Evolutionary conservation across 2,888 invertebrate genomes (phyloP).

Genomic region (Parthenolecanium corni): DNA sequence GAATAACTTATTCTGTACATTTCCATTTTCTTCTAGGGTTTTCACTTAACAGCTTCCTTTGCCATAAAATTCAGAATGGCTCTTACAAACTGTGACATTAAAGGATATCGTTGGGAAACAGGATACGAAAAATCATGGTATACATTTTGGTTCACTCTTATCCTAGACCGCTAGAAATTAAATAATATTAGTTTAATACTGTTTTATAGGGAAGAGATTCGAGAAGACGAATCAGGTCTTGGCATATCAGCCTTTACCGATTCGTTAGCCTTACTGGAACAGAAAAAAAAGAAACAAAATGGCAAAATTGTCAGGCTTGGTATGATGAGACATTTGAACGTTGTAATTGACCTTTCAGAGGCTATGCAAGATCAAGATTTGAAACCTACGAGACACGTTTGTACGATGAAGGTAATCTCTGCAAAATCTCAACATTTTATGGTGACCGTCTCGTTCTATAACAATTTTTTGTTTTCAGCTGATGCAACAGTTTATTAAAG

Average conservation of each 20-base stretch:
- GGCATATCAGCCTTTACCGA: slow-evolving; percentile 7
- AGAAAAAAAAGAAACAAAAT: slow-evolving; percentile 3
- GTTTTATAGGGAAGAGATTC: slow-evolving; percentile 72
- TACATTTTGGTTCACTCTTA: slow-evolving; percentile 32
- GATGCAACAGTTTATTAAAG: slow-evolving; percentile 84
- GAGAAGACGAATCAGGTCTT: slow-evolving; percentile 83
- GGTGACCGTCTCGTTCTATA: too few relatives aligned
- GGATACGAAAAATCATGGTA: slow-evolving; percentile 92
- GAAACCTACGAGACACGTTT: slow-evolving; percentile 80
- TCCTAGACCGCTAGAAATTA: neutral
- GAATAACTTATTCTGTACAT: too few relatives aligned
- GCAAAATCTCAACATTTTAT: too few relatives aligned
- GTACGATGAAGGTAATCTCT: slow-evolving; percentile 63
- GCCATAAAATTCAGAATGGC: too few relatives aligned
- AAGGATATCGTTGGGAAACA: slow-evolving; percentile 89
- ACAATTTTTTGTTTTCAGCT: slow-evolving; percentile 51
- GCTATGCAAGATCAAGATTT: slow-evolving; percentile 91
- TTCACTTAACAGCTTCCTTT: too few relatives aligned
- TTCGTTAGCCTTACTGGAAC: slow-evolving; percentile 1
- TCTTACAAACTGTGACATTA: slow-evolving; percentile 47
- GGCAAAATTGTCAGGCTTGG: slow-evolving; percentile 59
- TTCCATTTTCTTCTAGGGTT: too few relatives aligned
- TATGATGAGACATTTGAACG: slow-evolving; percentile 94
- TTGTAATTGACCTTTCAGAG: slow-evolving; percentile 86
- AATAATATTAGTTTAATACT: neutral